These are phyloP conservation scores for Sebastes hubbsi DNA, from an alignment of 2,797 vertebrate species.

Conservation along the genomic window DNA sequence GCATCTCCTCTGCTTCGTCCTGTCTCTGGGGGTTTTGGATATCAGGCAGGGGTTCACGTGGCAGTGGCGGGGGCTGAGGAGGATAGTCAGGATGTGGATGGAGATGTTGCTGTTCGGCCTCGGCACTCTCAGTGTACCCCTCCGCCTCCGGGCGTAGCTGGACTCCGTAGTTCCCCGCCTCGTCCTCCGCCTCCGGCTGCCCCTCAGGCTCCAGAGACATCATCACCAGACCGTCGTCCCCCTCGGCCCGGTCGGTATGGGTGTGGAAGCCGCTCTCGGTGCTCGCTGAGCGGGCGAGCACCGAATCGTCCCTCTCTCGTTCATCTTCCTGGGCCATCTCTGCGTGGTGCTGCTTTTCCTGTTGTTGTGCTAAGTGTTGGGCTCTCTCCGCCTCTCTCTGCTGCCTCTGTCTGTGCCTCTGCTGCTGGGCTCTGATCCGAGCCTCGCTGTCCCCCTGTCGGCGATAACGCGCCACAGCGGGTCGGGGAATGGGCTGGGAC, in stretches of 20 bases:
- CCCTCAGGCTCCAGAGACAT: slow-evolving; percentile 80
- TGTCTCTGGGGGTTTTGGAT: slow-evolving; percentile 83
- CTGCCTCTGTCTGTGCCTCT: slow-evolving; percentile 73
- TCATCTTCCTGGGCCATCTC: slow-evolving; percentile 74
- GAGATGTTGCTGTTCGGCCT: slow-evolving; percentile 87
- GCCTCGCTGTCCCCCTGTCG: slow-evolving; percentile 82
- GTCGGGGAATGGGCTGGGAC: slow-evolving; percentile 73
- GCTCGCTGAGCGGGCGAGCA: slow-evolving; percentile 91
- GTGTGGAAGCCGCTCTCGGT: slow-evolving; percentile 97
- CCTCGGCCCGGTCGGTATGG: slow-evolving; percentile 93
- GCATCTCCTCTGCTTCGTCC: slow-evolving; percentile 85
- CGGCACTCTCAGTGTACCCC: slow-evolving; percentile 90
- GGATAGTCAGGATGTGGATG: slow-evolving; percentile 77
- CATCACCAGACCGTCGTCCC: slow-evolving; percentile 86
- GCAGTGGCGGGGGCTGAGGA: slow-evolving; percentile 85
- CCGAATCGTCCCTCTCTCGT: slow-evolving; percentile 81
- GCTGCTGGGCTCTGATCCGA: slow-evolving; percentile 73
- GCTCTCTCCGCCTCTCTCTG: slow-evolving; percentile 76
- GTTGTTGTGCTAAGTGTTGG: slow-evolving; percentile 59
- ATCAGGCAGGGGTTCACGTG: slow-evolving; percentile 83
- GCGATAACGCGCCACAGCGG: slow-evolving; percentile 78
- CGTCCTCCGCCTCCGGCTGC: slow-evolving; percentile 79
- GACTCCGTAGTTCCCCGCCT: slow-evolving; percentile 35
- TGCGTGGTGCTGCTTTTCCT: slow-evolving; percentile 58
- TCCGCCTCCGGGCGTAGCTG: slow-evolving; percentile 86